Base-by-base conservation (phyloP, 2,797 vertebrate species). In the Alauda arvensis region DNA sequence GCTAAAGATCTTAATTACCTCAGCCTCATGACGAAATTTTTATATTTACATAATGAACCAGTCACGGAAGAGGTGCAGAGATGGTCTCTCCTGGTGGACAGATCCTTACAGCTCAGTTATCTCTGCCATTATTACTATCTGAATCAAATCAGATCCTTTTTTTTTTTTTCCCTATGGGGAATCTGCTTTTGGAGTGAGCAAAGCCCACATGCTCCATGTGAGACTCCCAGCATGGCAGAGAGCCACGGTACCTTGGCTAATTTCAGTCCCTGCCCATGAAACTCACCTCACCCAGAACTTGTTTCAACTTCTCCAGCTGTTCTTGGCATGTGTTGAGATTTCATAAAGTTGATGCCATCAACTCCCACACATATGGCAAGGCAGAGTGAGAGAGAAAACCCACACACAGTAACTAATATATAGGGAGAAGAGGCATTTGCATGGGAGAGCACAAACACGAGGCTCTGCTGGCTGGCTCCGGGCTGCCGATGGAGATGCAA, bases 231-330 rank as follows among this genome's bases (percentile, higher is more conserved):
- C 77, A 86, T 97, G 97, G 97, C 97, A 95, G 77, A 46, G 72
- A 74, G 96, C 97, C 96, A 97, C 18, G 4, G 79, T 15, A 66
- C 89, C 94, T 93, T 88, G 89, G 88, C 92, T 96, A 94, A 96
- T 96, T 96, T 65, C 94, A 71, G 94, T 96, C 91, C 92, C 94
- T 96, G 97, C 97, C 97, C 96, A 97, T 95, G 97, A 97, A 97
- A 97, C 97, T 97, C 96, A 97, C 97, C 97, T 97, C 97, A 97
- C 97, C 97, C 97, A 97, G 96, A 96, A 97, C 97, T 96, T 98
- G 97, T 97, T 97, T 96, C 96, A 97, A 98, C 97, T 96, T 96
- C 96, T 97, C 97, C 96, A 95, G 95, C 89, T 95, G 96, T 95
- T 95, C 96, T 96, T 97, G 97, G 97, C 97, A 96, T 95, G 90